A percentile compares a stretch with the other conserved stretches of the same genome.
Conservation (phyloP, 1,140 invertebrate genomes). For the Atta colombica region DNA sequence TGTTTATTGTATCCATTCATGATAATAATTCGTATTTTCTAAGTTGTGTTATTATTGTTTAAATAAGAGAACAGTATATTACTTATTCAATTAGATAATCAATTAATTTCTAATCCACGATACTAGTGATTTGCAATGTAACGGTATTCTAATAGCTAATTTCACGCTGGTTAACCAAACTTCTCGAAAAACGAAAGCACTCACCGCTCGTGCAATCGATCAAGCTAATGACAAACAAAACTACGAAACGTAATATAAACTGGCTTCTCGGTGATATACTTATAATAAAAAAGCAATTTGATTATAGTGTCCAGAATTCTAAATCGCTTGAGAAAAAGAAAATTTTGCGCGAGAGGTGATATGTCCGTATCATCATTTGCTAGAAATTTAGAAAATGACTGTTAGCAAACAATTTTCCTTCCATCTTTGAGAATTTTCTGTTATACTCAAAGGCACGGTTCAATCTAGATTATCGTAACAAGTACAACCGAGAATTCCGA, state of each 20-base stretch:
- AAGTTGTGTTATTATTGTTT: too few relatives aligned
- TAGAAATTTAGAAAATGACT: background rate
- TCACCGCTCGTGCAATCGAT: background rate
- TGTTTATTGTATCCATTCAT: too few relatives aligned
- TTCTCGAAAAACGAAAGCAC: constrained; percentile 14
- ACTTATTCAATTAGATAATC: background rate
- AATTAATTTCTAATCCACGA: constrained; percentile 6
- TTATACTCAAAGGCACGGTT: constrained; percentile 18
- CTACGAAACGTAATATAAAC: constrained; percentile 9
- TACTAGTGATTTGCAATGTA: background rate
- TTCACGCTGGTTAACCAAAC: constrained; percentile 26
- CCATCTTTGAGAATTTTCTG: constrained; percentile 22
- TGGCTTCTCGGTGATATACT: constrained; percentile 20
- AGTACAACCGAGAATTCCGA: background rate
- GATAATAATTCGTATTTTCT: too few relatives aligned
- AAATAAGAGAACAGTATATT: background rate
- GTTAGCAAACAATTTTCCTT: background rate
- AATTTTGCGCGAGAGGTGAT: background rate
- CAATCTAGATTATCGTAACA: background rate
- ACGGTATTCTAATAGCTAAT: constrained; percentile 31
- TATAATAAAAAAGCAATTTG: background rate
- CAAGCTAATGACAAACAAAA: constrained; percentile 7
- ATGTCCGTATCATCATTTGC: background rate
- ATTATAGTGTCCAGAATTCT: constrained; percentile 21
- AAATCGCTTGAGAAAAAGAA: background rate